These are phyloP conservation scores for Podiceps cristatus DNA, from an alignment of 2,113 vertebrate species.

Conservation along the genomic window DNA sequence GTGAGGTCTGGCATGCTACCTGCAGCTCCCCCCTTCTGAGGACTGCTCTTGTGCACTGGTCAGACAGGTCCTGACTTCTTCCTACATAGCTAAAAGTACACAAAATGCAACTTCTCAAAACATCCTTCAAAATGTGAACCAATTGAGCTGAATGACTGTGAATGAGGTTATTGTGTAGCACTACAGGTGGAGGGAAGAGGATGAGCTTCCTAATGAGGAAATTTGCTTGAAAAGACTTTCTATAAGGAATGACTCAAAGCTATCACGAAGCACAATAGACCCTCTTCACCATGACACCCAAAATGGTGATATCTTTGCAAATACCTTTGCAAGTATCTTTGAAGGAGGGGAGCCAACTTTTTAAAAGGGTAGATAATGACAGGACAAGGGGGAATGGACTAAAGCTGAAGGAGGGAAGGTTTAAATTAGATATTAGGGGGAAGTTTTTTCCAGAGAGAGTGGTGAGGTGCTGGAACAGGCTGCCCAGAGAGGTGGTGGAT, in stretches of 20 bases:
- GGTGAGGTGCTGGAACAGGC: no score
- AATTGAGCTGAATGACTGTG: background rate
- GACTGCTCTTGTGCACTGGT: background rate
- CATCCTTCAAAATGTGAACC: background rate
- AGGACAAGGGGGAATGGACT: no score
- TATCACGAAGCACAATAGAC: background rate
- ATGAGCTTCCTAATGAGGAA: background rate
- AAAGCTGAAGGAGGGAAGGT: no score
- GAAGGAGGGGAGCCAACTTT: no score
- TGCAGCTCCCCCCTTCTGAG: background rate
- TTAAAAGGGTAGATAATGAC: no score
- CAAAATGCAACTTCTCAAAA: background rate
- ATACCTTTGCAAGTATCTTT: background rate
- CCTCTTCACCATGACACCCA: background rate
- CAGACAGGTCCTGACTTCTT: background rate
- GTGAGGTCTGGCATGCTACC: background rate
- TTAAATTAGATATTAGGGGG: no score
- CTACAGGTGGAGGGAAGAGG: background rate
- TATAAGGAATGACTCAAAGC: background rate
- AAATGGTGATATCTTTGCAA: background rate
- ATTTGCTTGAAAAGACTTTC: background rate
- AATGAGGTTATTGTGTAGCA: background rate
- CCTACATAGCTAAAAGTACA: background rate
- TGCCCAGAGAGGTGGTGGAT: no score
- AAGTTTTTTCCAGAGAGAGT: no score